Conservation (phyloP, 2,888 invertebrate genomes). For the Acholoe squamosa region DNA sequence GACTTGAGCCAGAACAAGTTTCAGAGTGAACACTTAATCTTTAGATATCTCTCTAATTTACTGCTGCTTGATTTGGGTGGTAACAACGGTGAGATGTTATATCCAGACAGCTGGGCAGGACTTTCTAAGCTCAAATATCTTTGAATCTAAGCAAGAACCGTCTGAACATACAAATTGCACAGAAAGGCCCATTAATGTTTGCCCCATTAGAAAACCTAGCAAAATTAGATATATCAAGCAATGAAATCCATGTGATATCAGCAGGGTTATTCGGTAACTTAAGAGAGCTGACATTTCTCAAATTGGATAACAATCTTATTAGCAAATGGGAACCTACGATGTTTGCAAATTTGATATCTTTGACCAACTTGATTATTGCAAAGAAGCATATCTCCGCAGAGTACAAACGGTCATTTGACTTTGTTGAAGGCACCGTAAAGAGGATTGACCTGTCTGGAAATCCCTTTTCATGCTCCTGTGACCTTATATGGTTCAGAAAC, state of each 20-base stretch:
- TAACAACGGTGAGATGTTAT: not conserved
- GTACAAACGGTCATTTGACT: not conserved
- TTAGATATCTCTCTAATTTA: not conserved
- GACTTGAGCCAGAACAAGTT: not conserved
- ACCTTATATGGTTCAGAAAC: slow-evolving; percentile 47
- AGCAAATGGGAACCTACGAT: not conserved
- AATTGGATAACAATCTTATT: not conserved
- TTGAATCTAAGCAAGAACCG: not conserved
- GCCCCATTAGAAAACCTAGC: not conserved
- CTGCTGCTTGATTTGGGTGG: not conserved
- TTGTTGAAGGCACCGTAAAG: not conserved
- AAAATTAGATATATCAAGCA: not conserved
- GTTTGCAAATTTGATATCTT: not conserved
- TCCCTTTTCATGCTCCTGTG: slow-evolving; percentile 59
- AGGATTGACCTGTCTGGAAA: slow-evolving; percentile 2
- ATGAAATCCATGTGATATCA: not conserved
- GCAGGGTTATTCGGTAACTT: not conserved
- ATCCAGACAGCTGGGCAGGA: not conserved
- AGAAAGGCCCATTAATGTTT: not conserved
- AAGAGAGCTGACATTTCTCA: not conserved
- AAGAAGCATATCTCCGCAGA: not conserved
- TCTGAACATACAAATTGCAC: not conserved
- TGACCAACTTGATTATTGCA: not conserved
- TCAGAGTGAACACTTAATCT: not conserved
- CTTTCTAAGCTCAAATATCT: not conserved